Evolutionary conservation across 2,797 vertebrate species (phyloP), one percentile per base, ranked within the genome.

Genomic region (Scolopax bukidnonensis): DNA sequence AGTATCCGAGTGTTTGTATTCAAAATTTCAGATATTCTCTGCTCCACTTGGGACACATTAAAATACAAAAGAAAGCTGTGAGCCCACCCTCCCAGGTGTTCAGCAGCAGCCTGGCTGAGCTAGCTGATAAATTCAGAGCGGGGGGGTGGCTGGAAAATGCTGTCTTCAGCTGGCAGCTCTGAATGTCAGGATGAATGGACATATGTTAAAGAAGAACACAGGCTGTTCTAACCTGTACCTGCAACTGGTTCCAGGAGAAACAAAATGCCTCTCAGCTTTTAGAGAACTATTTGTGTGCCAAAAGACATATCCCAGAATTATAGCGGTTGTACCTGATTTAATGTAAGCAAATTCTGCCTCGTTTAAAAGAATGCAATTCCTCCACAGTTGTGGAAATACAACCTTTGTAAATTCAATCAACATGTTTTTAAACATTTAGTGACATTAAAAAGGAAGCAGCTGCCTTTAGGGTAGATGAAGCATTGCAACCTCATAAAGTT

Each of bases 361-460:
- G 41, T 80, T 56, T 53, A 50, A 77, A 94, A 89, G 20, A 93
- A 92, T 4, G 51, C 4, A 4, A 27, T 60, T 60, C 25, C 33
- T 93, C 36, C n/a, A 16, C 0, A 1, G 19, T 40, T 68, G 64
- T 48, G 38, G 33, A 90, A 92, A 81, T n/a, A 45, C 12, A 83
- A 64, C 20, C 32, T 83, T 51, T 50, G 25, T 69, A 75, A 88
- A 91, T 88, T 85, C 27, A 87, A 64, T 87, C 69, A 93, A 71
- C 43, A 36, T 24, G 33, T 53, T 93, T 90, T 92, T 84, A 92
- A 96, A 92, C 32, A 83, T 69, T 57, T 65, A 78, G 12, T 33
- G 76, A 63, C 43, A 85, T 73, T 84, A 76, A 88, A 91, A 93
- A 81, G 25, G 45, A 93, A 70, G 36, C 4, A 3, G 38, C 30